Conservation (phyloP, 1,140 invertebrate species). For the Antheraea mylitta region DNA sequence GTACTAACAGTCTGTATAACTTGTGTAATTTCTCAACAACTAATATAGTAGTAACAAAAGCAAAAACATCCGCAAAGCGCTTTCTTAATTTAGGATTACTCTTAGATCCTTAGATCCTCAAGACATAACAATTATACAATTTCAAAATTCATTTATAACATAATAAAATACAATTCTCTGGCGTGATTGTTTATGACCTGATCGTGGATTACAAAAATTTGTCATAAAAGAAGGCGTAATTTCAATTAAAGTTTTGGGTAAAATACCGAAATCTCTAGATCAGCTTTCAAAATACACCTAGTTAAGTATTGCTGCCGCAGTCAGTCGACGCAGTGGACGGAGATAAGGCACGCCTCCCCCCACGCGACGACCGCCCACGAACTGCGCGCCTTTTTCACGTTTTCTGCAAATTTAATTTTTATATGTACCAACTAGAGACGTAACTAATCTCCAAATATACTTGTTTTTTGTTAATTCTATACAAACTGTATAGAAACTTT, state of each 20-base stretch:
- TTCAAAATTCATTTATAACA: too few relatives aligned
- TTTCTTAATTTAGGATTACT: too few relatives aligned
- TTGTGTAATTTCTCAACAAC: too few relatives aligned
- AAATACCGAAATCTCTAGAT: not conserved
- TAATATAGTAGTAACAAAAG: too few relatives aligned
- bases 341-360: constrained; percentile 25
- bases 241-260: not conserved
- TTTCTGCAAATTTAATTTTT: constrained; percentile 24
- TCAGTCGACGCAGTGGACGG: constrained; percentile 17
- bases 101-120: too few relatives aligned
- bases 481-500: not conserved
- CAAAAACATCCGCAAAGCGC: too few relatives aligned
- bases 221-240: not conserved
- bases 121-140: too few relatives aligned
- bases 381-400: constrained; percentile 21
- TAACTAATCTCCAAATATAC: not conserved
- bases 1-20: too few relatives aligned
- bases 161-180: too few relatives aligned
- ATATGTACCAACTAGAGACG: not conserved
- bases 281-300: constrained; percentile 7
- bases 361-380: constrained; percentile 13
- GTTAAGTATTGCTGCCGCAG: constrained; percentile 21
- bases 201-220: not conserved
- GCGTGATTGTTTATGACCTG: too few relatives aligned
- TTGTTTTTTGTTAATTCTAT: not conserved